phyloP scores from a whole-genome alignment of 1,140 invertebrate genomes.

The Teleogryllus occipitalis region DNA sequence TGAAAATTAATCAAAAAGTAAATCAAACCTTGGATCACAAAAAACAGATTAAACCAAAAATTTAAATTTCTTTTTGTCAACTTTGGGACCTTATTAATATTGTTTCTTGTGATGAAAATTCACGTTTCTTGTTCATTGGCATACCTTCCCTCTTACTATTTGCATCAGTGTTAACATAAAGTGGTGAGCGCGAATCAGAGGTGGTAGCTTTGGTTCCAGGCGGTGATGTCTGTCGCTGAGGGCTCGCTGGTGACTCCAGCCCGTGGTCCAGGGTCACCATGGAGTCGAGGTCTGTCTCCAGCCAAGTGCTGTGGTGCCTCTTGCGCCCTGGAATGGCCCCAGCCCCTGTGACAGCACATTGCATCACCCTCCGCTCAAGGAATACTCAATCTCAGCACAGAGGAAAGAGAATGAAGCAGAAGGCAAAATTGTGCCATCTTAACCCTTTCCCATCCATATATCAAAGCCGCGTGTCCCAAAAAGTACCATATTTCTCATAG shows the following conservation, averaged over 20 bases:
- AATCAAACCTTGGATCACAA: no score
- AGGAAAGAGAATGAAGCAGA: neutral
- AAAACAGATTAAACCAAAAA: no score
- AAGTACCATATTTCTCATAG: no score
- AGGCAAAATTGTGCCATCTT: no score
- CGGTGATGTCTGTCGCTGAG: slow-evolving; percentile 23
- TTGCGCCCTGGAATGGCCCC: slow-evolving; percentile 33
- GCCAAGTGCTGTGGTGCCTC: slow-evolving; percentile 50
- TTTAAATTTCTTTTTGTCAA: no score
- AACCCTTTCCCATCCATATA: no score
- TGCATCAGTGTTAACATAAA: slow-evolving; percentile 40
- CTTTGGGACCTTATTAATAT: no score
- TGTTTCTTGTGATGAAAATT: neutral
- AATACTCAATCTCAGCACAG: neutral
- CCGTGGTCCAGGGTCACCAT: slow-evolving; percentile 57
- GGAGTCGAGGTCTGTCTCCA: slow-evolving; percentile 84
- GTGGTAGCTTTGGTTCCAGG: slow-evolving; percentile 13
- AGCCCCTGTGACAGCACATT: slow-evolving; percentile 25
- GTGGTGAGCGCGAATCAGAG: slow-evolving; percentile 27
- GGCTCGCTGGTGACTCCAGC: slow-evolving; percentile 31
- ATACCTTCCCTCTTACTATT: slow-evolving; percentile 24
- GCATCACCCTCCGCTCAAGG: neutral
- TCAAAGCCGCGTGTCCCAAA: no score
- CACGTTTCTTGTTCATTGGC: neutral
- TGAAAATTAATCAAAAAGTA: no score